These are phyloP conservation scores for Tetragonula carbonaria DNA, from an alignment of 2,888 invertebrate species.

Conservation along the genomic window DNA sequence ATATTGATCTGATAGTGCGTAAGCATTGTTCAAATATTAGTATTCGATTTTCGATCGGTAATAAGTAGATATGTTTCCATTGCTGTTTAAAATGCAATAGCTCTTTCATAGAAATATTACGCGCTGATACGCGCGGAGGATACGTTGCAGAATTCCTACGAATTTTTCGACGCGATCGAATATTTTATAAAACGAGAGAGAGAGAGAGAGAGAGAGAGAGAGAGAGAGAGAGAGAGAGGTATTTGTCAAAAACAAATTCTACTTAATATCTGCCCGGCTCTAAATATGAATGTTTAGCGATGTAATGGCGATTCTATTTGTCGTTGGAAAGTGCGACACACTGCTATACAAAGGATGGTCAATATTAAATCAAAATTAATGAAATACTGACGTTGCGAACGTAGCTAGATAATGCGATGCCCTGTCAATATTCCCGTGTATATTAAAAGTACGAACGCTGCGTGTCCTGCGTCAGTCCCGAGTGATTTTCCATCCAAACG, in stretches of 20 bases:
- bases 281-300: constrained; percentile 12
- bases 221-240: not conserved
- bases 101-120: not conserved
- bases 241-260: not conserved
- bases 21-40: constrained; percentile 58
- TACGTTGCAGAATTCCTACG: not conserved
- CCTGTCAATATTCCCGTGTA: not conserved
- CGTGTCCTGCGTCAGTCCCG: not conserved
- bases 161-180: not conserved
- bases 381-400: constrained; percentile 11
- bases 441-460: constrained; percentile 1
- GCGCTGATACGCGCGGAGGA: no score
- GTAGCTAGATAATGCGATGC: not conserved
- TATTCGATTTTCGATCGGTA: constrained; percentile 48
- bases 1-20: constrained; percentile 50
- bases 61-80: constrained; percentile 41
- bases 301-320: constrained; percentile 7
- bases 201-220: no score
- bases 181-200: not conserved
- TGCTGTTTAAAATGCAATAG: constrained; percentile 18
- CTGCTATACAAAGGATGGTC: not conserved
- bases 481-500: fast-evolving
- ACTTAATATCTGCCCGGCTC: not conserved
- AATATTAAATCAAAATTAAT: constrained; percentile 24
- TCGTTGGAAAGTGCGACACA: constrained; percentile 16